Evolutionary conservation across 2,888 invertebrate species (phyloP), one percentile per base, ranked within the genome.

Genomic region (Poecilus cupreus): DNA sequence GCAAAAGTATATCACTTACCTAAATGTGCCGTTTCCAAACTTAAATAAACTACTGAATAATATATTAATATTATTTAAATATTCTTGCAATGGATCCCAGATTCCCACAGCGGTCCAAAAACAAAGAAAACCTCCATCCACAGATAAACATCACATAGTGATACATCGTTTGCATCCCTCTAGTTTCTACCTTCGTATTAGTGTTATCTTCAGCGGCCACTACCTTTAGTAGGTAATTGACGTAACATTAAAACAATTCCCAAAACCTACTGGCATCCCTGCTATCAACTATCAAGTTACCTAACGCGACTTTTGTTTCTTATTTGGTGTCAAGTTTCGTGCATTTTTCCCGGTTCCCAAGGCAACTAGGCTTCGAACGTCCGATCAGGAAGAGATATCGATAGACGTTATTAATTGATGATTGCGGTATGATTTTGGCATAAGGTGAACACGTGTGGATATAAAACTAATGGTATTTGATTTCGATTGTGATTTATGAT

Each of bases 321-420:
- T 43, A 43, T 2, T 43, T 43, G 26, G 60, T 60, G 60, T 60
- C 60, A 24, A 2, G 43, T 43, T 43, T 43, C 43, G 43, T 8
- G 43, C 22, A 22, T 60, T 60, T 60, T n/a, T 60, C 22, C 60
- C 11, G 20, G 24, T 60, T 60, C 60, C 60, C 60, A 60, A 60
- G 60, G 60, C 26, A 26, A n/a, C n/a, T n/a, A n/a, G n/a, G n/a
- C n/a, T n/a, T n/a, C n/a, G n/a, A n/a, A 60, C 60, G 18, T 18
- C 22, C 22, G 54, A 54, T 54, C 54, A 11, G 60, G 60, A 60
- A 60, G 13, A 60, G 26, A 60, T 60, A 60, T 60, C 11, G 60
- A 26, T 60, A 32, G 32, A 32, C 26, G 60, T 60, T 60, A 26
- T 60, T 60, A 60, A 60, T 60, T 60, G 60, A 60, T 60, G 60